phyloP scores from a whole-genome alignment of 1,140 invertebrate genomes.

The Chelonus insularis region DNA sequence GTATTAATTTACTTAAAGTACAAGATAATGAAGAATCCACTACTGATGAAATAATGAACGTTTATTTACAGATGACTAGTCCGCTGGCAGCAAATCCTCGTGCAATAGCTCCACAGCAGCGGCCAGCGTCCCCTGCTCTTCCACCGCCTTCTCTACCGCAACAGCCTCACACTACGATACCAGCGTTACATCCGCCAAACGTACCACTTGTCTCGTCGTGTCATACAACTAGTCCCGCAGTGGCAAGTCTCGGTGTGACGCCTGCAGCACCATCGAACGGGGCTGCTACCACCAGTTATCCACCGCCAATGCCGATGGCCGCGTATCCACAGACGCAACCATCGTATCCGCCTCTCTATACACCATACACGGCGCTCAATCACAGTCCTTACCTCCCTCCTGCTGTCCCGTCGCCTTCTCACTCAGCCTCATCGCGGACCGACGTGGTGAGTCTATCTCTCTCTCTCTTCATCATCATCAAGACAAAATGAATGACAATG shows the following conservation, averaged over 20 bases:
- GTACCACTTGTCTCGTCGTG: constrained; percentile 61
- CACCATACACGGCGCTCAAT: constrained; percentile 71
- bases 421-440: constrained; percentile 65
- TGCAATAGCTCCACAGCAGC: constrained; percentile 59
- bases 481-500: background rate
- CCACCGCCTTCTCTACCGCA: constrained; percentile 55
- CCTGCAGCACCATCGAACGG: constrained; percentile 62
- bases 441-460: constrained; percentile 61
- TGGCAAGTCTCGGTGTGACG: constrained; percentile 61
- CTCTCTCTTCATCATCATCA: background rate
- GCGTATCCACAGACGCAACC: constrained; percentile 66
- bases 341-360: constrained; percentile 71
- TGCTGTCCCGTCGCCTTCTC: constrained; percentile 65
- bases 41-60: background rate
- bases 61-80: constrained; percentile 56
- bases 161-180: constrained; percentile 58
- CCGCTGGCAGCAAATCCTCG: constrained; percentile 59
- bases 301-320: constrained; percentile 59
- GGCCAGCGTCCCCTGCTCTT: constrained; percentile 53
- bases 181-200: constrained; percentile 61
- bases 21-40: background rate
- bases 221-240: constrained; percentile 62
- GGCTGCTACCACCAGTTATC: constrained; percentile 55
- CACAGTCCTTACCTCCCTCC: constrained; percentile 68
- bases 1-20: constrained; percentile 30